Evolutionary conservation across 2,888 invertebrate species (phyloP).

Genomic region (Drosophila antonietae): DNA sequence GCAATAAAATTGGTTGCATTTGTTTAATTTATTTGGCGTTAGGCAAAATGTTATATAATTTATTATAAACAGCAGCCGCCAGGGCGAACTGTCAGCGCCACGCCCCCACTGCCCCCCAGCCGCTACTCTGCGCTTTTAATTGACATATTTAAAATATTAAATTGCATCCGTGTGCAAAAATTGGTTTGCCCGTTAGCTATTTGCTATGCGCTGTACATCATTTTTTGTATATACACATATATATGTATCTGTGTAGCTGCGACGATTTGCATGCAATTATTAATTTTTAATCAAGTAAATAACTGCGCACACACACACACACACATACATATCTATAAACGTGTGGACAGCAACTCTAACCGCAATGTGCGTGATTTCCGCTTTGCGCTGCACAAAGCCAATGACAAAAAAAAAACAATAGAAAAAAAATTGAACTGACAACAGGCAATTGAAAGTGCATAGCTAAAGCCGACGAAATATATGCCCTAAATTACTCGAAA

Average conservation of each 20-base stretch:
- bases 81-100: conserved; percentile 60
- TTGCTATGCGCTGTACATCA: conserved; percentile 20
- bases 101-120: not conserved
- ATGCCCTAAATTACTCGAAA: conserved; percentile 3
- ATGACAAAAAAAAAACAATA: conserved; percentile 41
- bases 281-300: conserved; percentile 78
- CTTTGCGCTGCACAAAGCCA: conserved; percentile 57
- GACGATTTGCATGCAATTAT: conserved; percentile 63
- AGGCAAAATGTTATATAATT: conserved; percentile 60
- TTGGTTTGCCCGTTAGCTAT: conserved; percentile 51
- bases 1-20: conserved; percentile 61
- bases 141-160: conserved; percentile 81
- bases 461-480: not conserved
- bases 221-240: not conserved
- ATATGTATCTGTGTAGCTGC: conserved; percentile 14
- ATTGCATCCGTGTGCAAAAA: conserved; percentile 72
- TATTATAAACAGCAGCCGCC: conserved; percentile 70
- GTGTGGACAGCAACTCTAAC: conserved; percentile 53
- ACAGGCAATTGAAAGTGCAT: conserved; percentile 6
- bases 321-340: conserved; percentile 16
- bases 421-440: conserved; percentile 8
- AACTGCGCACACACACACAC: conserved; percentile 39
- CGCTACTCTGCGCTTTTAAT: conserved; percentile 53
- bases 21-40: conserved; percentile 66
- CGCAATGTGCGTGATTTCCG: conserved; percentile 72